phyloP scores from a whole-genome alignment of 2,797 vertebrate species.

The Protonibea diacanthus region DNA sequence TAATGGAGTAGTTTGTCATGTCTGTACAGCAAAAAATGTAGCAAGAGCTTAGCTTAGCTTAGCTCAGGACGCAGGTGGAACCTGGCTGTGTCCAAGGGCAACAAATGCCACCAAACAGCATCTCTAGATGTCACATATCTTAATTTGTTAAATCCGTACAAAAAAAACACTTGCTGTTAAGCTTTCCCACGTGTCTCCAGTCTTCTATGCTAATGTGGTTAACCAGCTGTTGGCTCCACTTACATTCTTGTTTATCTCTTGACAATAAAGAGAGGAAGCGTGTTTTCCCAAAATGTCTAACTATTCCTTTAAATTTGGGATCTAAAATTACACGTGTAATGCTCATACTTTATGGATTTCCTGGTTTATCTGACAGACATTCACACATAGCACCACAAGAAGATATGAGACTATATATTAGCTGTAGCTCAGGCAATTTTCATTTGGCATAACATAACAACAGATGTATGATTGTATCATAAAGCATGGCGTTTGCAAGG shows the following conservation, averaged over 20 bases:
- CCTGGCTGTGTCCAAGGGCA: not conserved
- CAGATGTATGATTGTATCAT: constrained; percentile 22
- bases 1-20: not conserved
- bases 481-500: constrained; percentile 15
- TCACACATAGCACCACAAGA: constrained; percentile 5
- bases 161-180: not conserved
- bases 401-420: not conserved
- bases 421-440: not conserved
- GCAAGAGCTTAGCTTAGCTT: not conserved
- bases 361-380: not conserved
- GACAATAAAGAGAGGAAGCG: not conserved
- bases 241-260: not conserved
- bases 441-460: constrained; percentile 16
- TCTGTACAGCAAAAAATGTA: not conserved
- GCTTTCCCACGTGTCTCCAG: not conserved
- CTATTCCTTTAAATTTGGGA: not conserved
- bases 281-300: not conserved
- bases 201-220: not conserved
- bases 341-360: not conserved
- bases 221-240: not conserved
- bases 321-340: not conserved
- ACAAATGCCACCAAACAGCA: not conserved
- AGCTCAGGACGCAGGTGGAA: no score
- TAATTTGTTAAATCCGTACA: not conserved
- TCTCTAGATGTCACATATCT: not conserved